Evolutionary conservation across 1,140 invertebrate genomes (phyloP), one percentile per base, ranked within the genome.

Genomic region (Globodera rostochiensis): DNA sequence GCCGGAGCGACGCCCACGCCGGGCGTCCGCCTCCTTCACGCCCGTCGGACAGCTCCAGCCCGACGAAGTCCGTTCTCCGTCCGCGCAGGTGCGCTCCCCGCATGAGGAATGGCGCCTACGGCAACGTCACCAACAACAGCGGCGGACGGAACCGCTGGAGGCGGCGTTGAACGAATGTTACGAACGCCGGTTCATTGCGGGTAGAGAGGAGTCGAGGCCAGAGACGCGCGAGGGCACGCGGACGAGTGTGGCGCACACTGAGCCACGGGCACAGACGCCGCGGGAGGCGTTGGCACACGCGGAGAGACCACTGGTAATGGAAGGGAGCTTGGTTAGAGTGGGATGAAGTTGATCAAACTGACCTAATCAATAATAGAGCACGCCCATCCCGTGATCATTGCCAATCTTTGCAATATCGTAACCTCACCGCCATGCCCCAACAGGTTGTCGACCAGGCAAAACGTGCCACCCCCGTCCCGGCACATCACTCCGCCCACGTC

Each of bases 361-460:
- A n/a, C 70, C 5, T 21, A 69, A 6, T 25, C 47, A 50, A 50
- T 25, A 25, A 25, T 25, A 25, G 25, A 25, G 25, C 25, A 25
- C 1, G 0, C 25, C 25, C 25, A 25, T 25, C 25, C 25, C 0
- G 25, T 9, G 21, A 21, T 77, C 57, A 46, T 15, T 36, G 25
- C 25, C 2, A 36, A 36, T 36, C 25, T 0, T 36, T 36, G 25
- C 25, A 0, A 36, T 36, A 36, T 36, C 25, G 25, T 36, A 36
- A 1, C 36, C 36, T 36, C 2, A 36, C 36, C 36, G 3, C 36
- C 1, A 36, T 36, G 36, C 13, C 64, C 60, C 25, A 25, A 71
- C 74, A 87, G 83, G 76, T 87, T 9, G 21, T 87, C 25, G 84
- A 87, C 19, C 86, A 87, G 70, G 84, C 84, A 13, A 87, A 86